Evolutionary conservation across 2,113 vertebrate genomes (phyloP), one percentile per base, ranked within the genome.

Genomic region (Notarius quadriscutis): DNA sequence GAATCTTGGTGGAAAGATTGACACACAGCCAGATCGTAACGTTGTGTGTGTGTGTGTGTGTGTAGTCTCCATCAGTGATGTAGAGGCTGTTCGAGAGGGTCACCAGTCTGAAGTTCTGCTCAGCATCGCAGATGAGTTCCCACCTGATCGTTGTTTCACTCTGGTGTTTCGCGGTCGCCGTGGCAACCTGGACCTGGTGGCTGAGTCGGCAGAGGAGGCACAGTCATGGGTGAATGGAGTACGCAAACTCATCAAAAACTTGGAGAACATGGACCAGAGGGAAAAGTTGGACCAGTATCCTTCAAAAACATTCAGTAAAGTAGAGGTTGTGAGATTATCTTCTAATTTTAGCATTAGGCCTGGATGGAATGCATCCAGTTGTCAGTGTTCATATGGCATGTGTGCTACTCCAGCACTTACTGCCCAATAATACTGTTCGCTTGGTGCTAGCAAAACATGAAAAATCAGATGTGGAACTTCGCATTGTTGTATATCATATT

Each of bases 261-360:
- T 97, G 86, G 95, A 97, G 87, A 98, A 93, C 93, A 98, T 99
- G 98, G 97, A 96, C 83, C 95, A 97, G 87, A 94, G 95, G 88
- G 98, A 99, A 91, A 96, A 94, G 85, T 95, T 97, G 60, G 98
- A 98, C 91, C 97, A 98, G 97, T 99, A 99, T 99, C 98, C 91
- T 96, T 95, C 50, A 51, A 48, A 65, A 48, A 78, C 4, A 4
- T 75, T 51, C 2, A 11, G 48, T 77, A 22, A 25, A 77, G 4
- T 1, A 25, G 20, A 20, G 9, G 20, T n/a, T 22, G n/a, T 25
- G 22, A 25, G 11, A 48, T 72, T 72, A 72, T 15, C 3, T 14
- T 30, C 14, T 30, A 69, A 34, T 27, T 30, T 34, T 69, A 30
- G n/a, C 27, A 14, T 30, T 30, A 30, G 5, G n/a, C 12, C 27